These are phyloP conservation scores for Lordiphosa clarofinis DNA, from an alignment of 1,140 invertebrate genomes.

Conservation along the genomic window DNA sequence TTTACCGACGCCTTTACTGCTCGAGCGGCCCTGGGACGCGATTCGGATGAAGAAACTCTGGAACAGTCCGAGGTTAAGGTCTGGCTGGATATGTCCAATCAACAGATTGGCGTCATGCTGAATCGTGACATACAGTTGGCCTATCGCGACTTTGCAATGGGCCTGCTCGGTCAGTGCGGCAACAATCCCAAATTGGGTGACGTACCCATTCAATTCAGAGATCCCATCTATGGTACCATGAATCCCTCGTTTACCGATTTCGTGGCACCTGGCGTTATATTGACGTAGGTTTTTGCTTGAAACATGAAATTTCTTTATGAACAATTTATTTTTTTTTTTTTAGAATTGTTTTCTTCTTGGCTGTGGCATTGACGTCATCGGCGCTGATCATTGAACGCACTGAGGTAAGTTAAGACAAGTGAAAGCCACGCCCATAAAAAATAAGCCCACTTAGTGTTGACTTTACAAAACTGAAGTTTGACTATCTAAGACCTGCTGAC, in stretches of 20 bases:
- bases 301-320: constrained; percentile 9
- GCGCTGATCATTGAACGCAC: constrained; percentile 94
- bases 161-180: constrained; percentile 85
- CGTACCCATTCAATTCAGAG: constrained; percentile 89
- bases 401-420: constrained; percentile 69
- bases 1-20: constrained; percentile 90
- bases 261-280: constrained; percentile 95
- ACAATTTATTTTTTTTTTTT: constrained; percentile 15
- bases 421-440: too few relatives aligned
- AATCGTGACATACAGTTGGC: constrained; percentile 89
- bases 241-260: constrained; percentile 96
- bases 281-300: constrained; percentile 86
- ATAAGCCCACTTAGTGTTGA: too few relatives aligned
- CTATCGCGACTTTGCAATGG: constrained; percentile 89
- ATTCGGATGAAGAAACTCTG: constrained; percentile 88
- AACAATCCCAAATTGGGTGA: constrained; percentile 90
- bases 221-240: constrained; percentile 92
- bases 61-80: constrained; percentile 90
- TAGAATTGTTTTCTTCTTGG: constrained; percentile 97
- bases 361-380: constrained; percentile 94
- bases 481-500: too few relatives aligned
- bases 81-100: constrained; percentile 95
- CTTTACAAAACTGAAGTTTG: too few relatives aligned
- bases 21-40: constrained; percentile 85
- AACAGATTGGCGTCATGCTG: constrained; percentile 92